Conservation (phyloP, 2,888 invertebrate genomes). For the Spilosoma lubricipeda region DNA sequence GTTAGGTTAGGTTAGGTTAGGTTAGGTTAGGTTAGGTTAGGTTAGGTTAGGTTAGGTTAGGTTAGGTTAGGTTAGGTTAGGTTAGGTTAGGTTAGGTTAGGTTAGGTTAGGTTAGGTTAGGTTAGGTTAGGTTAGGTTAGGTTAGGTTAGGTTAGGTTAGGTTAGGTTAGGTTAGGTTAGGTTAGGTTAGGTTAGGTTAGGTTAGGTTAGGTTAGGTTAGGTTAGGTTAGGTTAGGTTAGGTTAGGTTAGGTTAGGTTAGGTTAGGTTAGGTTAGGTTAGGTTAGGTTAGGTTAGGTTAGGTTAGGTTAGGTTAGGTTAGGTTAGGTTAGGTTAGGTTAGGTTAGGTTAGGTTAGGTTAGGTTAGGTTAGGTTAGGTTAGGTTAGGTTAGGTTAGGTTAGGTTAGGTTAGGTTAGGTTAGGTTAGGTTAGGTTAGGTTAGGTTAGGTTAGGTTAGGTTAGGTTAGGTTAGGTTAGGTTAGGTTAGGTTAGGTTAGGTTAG, state of each 20-base stretch:
- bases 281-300: constrained; percentile 17
- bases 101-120: constrained; percentile 26
- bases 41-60: constrained; percentile 39
- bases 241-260: constrained; percentile 26
- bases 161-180: constrained; percentile 24
- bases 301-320: constrained; percentile 17
- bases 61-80: constrained; percentile 34
- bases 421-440: constrained; percentile 29
- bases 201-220: constrained; percentile 21
- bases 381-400: constrained; percentile 28
- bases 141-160: constrained; percentile 24
- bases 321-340: constrained; percentile 28
- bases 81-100: constrained; percentile 16
- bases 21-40: constrained; percentile 40
- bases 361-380: constrained; percentile 30
- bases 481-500: constrained; percentile 3
- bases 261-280: constrained; percentile 28
- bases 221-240: constrained; percentile 23
- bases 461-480: constrained; percentile 19
- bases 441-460: constrained; percentile 31
- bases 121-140: constrained; percentile 27
- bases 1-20: constrained; percentile 30
- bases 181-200: constrained; percentile 19
- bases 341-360: constrained; percentile 23
- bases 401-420: constrained; percentile 24